Evolutionary conservation across 1,140 invertebrate genomes (phyloP).

Genomic region (Riptortus pedestris): DNA sequence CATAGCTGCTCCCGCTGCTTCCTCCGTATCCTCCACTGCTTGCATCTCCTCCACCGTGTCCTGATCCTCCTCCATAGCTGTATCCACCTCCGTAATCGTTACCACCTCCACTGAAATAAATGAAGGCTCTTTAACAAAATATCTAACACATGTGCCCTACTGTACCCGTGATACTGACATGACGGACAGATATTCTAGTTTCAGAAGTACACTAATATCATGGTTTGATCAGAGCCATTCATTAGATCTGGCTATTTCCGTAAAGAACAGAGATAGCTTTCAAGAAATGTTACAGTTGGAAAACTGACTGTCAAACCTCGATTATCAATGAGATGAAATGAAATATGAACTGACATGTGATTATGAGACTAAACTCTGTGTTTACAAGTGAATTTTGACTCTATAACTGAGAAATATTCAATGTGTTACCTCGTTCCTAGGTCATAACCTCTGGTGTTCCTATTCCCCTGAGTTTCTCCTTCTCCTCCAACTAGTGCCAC

Average conservation of each 20-base stretch:
- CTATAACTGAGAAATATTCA: background rate
- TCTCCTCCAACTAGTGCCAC: background rate
- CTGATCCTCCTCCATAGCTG: background rate
- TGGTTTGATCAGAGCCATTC: background rate
- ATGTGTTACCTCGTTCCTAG: constrained; percentile 2
- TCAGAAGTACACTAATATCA: background rate
- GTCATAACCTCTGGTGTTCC: background rate
- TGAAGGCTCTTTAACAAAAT: background rate
- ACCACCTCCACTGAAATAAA: constrained; percentile 2
- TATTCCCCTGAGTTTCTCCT: background rate
- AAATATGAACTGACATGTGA: background rate
- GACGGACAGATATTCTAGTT: background rate
- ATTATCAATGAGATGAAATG: background rate
- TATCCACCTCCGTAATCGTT: background rate
- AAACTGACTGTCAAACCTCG: background rate
- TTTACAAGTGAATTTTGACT: background rate
- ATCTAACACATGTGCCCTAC: background rate
- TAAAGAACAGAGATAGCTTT: background rate
- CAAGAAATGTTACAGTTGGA: background rate
- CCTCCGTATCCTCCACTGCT: background rate
- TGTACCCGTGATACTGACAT: background rate
- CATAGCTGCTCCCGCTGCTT: background rate
- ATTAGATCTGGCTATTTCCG: background rate
- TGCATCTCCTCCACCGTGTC: background rate
- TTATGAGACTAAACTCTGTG: background rate